Base-by-base conservation (phyloP, 2,113 vertebrate species). In the Clupea harengus region DNA sequence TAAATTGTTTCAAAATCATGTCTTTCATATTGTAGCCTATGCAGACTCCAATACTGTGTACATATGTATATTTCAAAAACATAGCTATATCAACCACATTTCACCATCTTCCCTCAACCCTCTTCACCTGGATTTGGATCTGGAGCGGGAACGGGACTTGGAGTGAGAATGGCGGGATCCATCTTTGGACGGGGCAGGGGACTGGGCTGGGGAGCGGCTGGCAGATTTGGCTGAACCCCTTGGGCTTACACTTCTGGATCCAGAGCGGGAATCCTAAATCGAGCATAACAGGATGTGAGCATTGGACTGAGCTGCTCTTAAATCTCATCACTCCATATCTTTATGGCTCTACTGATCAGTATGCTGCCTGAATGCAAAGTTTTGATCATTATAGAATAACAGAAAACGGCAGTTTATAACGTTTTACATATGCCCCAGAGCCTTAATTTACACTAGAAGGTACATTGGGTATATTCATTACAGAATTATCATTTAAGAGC, bases 261-360 rank as follows among this genome's bases (percentile, higher is more conserved):
- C 96, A 89, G 97, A 99, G 94, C 95, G 96, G 91, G 97, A 98
- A 94, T 97, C 97, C 98, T 99, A 96, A 94, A 92, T 44, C 81
- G 89, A 94, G 90, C 93, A 94, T 87, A 94, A 82, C 81, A 28
- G 85, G 25, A 87, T 85, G 84, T 92, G 86, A 88, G 85, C 50
- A 81, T 49, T 32, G 39, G 22, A 82, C 72, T 64, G 81, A 60
- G 81, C 57, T 84, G 81, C 52, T 82, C 82, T n/a, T 15, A 45
- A 7, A 82, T 78, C 9, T 75, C 28, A 81, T 45, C 20, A n/a
- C 22, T 46, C 13, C 25, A 18, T 28, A 49, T 39, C 72, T 39
- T 78, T 44, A 78, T 78, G 72, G 5, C 15, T 67, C 22, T 78
- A 78, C 4, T 78, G 10, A 78, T 78, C 32, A 6, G 25, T 78